Base-by-base conservation (phyloP, 2,113 vertebrate genomes). In the Crocuta crocuta region DNA sequence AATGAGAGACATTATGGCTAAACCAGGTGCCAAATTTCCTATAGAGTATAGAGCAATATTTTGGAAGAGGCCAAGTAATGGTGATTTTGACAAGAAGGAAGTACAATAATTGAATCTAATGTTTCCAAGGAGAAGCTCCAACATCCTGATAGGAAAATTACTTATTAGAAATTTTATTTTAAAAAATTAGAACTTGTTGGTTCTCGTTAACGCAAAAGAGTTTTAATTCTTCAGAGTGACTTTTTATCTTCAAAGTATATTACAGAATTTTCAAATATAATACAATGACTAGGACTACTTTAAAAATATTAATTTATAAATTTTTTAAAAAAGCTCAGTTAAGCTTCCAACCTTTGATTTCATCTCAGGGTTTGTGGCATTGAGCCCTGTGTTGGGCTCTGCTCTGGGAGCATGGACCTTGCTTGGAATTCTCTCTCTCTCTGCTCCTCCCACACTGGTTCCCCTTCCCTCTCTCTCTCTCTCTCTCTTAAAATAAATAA, bases 191-290 rank as follows among this genome's bases (percentile, higher is more conserved):
- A 50, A 65, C 15, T 89, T 66, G 10, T 81, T 50, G 58, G 53
- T 12, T 89, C 4, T 66, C 65, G 26, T 63, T 89, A 78, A 53
- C 80, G 1, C n/a, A 82, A 71, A 85, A 81, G n/a, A 71, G 31
- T 50, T 78, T 21, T 12, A 95, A 10, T 61, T 73, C n/a, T 82
- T 70, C 28, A 79, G 31, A 70, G 39, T 82, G 50, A 81, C 17
- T 61, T 96, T 96, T 50, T 24, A n/a, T 68, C 65, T 92, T 85
- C 73, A 84, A 76, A 68, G 9, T 15, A 80, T 2, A 63, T 16
- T 85, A n/a, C 0, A 80, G 26, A 73, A 89, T 91, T 93, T 94
- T 96, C 19, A 74, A 91, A 81, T 63, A 3, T 35, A 86, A 89
- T 33, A 19, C 26, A 68, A 79, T 55, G 50, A 11, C 39, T 78